Evolutionary conservation across 1,140 invertebrate genomes (phyloP), one percentile per base, ranked within the genome.

Genomic region (Macrotrachela quadricornifera): DNA sequence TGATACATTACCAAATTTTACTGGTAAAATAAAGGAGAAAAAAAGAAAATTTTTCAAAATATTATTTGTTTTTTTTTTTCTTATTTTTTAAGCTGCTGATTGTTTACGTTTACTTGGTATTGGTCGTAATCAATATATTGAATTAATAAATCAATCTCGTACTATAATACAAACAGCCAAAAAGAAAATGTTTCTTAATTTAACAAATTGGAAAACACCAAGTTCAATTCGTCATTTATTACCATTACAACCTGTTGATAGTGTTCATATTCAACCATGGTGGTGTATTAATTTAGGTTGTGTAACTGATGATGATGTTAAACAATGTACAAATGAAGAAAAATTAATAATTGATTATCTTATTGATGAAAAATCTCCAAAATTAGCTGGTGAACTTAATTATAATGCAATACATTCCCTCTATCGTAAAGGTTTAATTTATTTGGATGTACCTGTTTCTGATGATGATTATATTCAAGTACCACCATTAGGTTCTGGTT

Each of bases 1-100:
- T 71, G 88, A 94, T 67, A 87, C 85, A 0, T 75, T 95, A 59
- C 88, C 88, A 15, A 95, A 95, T 71, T 95, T 95, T 64, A 94
- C 88, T 40, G 21, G 21, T 30, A 30, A 30, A 88, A 88, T 38
- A 86, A 85, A 30, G 88, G 94, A 72, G 90, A 85, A 85, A 73
- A 80, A 78, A 76, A 38, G 42, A 14, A 10, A 16, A 16, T 1
- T 36, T 39, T 51, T 57, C 6, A 57, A n/a, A n/a, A n/a, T n/a
- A n/a, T n/a, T n/a, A 30, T 30, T 30, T 30, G 21, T 30, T 30
- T 30, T 30, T 2, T 30, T 30, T 30, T n/a, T n/a, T n/a, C n/a
- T n/a, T n/a, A n/a, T n/a, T n/a, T n/a, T n/a, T n/a, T n/a, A n/a
- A 30, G 21, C 21, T 30, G 21, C 21, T 30, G 83, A 82, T 82